Evolutionary conservation across 2,113 vertebrate species (phyloP), one percentile per base, ranked within the genome.

Genomic region (Gymnarchus niloticus): DNA sequence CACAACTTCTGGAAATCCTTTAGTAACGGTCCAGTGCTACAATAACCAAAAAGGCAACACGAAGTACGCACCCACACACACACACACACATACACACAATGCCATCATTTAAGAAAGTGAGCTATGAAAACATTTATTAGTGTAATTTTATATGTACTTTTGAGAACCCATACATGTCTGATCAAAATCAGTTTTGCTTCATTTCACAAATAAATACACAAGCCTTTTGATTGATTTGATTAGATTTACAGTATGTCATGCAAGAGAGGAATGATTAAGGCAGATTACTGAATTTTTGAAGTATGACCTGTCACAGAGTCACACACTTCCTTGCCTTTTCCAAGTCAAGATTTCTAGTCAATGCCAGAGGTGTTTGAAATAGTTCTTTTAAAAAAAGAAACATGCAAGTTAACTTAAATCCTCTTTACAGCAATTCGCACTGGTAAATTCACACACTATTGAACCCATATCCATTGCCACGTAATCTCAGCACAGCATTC

Each of bases 151-250:
- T 2, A 37, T 37, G 33, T 37, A 69, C 65, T 69, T 69, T 77
- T 85, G 33, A 25, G 33, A 52, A 7, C 21, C 65, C 61, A 12
- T 76, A 69, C 59, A 73, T 54, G 41, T 19, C 21, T 25, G 49
- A 85, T 56, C 51, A 76, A 77, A 9, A 56, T 28, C 25, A 9
- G 49, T 54, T 17, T n/a, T 52, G 21, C 33, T 54, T 85, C 65
- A 76, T 85, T 85, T 56, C 37, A 85, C 41, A 48, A 69, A 65
- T 73, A 73, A 52, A 69, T 33, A 84, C 48, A 41, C 28, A 84
- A 65, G 59, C 83, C n/a, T 21, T 69, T 33, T 46, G 28, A 33
- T 52, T 49, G 33, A 37, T 65, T 69, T 51, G 46, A 73, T 61
- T 61, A 73, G 41, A 65, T 28, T 83, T 59, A 19, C 23, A 80